Base-by-base conservation (phyloP, 2,888 invertebrate species). In the Cantharis lateralis region DNA sequence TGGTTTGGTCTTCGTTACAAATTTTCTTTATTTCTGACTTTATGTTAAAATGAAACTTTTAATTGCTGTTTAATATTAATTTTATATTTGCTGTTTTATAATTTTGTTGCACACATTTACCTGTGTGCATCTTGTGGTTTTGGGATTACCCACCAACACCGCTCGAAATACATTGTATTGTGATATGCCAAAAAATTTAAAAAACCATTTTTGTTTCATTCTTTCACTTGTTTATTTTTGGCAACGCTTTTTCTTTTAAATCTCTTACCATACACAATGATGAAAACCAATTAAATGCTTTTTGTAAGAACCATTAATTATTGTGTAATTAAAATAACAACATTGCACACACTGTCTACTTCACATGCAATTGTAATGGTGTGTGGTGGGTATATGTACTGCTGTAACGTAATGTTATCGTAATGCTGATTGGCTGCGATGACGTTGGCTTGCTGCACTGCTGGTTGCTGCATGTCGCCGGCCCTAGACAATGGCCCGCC, bases 401-500 rank as follows among this genome's bases (percentile, higher is more conserved):
- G 87, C 87, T 87, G 87, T 87, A 87, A 87, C 87, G 87, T 86
- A 86, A 85, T 87, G 87, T 87, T 87, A 87, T 87, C 87, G 87
- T 87, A 86, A 85, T 84, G 87, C 87, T 88, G 87, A 87, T 84
- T 88, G 87, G 87, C 88, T 88, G 88, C 88, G 87, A 88, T 87
- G 86, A 87, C 87, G 86, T 86, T 83, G 86, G 86, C 86, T 87
- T 87, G 87, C 88, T 87, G 88, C 88, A 88, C 87, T 86, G 84
- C 84, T 84, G 89, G 89, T 89, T 89, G 90, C 90, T 90, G 90
- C 90, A 90, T 91, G 90, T 90, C 87, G 90, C 90, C 87, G 86
- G 85, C 83, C 84, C 87, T 88, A 90, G 90, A 90, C 90, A 90
- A 90, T 91, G 91, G 90, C 89, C 89, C 90, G 90, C 90, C 93